Evolutionary conservation across 1,140 invertebrate genomes (phyloP).

Genomic region (Phocides pigmalion): DNA sequence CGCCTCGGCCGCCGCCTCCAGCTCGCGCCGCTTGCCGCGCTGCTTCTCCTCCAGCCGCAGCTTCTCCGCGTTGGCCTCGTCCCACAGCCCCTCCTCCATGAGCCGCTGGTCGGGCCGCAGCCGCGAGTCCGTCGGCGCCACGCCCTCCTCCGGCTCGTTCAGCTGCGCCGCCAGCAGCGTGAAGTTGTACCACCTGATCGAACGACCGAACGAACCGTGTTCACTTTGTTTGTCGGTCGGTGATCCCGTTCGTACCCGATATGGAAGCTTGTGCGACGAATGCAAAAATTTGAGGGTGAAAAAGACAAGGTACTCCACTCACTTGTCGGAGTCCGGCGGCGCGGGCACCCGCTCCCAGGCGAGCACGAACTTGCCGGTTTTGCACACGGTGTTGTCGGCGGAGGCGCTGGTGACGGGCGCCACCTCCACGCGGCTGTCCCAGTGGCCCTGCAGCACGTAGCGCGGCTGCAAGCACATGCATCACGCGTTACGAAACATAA

Average conservation of each 20-base stretch:
- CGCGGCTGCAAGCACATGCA: conserved; percentile 70
- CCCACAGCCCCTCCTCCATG: conserved; percentile 98
- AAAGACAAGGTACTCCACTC: conserved; percentile 38
- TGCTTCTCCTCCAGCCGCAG: conserved; percentile 97
- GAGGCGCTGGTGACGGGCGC: conserved; percentile 93
- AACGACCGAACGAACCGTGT: no score
- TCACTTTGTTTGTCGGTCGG: no score
- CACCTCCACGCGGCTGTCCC: conserved; percentile 98
- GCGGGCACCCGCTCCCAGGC: conserved; percentile 94
- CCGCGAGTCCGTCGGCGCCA: conserved; percentile 98
- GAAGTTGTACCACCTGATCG: conserved; percentile 95
- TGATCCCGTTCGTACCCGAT: no score
- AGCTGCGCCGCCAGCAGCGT: conserved; percentile 97
- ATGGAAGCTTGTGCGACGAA: no score
- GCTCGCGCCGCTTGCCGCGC: conserved; percentile 87
- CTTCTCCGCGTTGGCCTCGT: conserved; percentile 97
- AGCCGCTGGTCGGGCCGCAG: conserved; percentile 97
- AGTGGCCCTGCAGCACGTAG: conserved; percentile 95
- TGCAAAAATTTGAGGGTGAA: no score
- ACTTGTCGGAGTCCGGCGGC: conserved; percentile 87
- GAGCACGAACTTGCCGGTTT: conserved; percentile 92
- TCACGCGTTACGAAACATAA: not conserved
- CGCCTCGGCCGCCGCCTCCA: conserved; percentile 92
- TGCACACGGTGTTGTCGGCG: conserved; percentile 93
- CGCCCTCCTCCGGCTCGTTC: conserved; percentile 96